A percentile compares a stretch with the other conserved stretches of the same genome.
Evolutionary conservation across 2,888 invertebrate species (phyloP).

Genomic region (Agrochola lota): DNA sequence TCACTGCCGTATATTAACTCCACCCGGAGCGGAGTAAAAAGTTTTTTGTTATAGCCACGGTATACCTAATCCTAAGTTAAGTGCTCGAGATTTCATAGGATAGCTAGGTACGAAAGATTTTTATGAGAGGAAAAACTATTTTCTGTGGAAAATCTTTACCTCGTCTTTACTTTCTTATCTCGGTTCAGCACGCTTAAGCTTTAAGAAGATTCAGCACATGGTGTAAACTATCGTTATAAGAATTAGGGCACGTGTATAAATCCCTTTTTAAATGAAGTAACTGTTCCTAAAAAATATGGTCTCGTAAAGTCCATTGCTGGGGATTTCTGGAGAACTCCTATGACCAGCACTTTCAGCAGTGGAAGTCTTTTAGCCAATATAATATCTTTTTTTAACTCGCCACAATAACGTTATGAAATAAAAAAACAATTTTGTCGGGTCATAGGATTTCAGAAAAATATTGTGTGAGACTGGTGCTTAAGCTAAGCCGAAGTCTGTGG

Average conservation of each 20-base stretch:
- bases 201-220: conserved; percentile 45
- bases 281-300: background rate
- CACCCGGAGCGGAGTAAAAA: conserved; percentile 37
- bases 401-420: background rate
- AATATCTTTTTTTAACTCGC: background rate
- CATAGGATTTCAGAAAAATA: background rate
- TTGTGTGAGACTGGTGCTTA: background rate
- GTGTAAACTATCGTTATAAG: conserved; percentile 36
- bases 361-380: background rate
- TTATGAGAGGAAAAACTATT: conserved; percentile 55
- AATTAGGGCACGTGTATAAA: conserved; percentile 3
- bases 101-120: conserved; percentile 54
- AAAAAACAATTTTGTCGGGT: background rate
- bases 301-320: no score
- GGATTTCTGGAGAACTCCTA: background rate
- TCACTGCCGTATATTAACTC: conserved; percentile 52
- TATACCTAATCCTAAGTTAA: conserved; percentile 55
- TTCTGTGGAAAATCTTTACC: conserved; percentile 41
- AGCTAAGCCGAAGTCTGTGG: background rate
- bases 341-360: background rate
- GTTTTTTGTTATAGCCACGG: conserved; percentile 50
- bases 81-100: conserved; percentile 50
- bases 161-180: conserved; percentile 42
- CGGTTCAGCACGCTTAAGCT: conserved; percentile 43
- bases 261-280: background rate